phyloP scores from a whole-genome alignment of 1,140 invertebrate species.

The Ctenoplectra terminalis region DNA sequence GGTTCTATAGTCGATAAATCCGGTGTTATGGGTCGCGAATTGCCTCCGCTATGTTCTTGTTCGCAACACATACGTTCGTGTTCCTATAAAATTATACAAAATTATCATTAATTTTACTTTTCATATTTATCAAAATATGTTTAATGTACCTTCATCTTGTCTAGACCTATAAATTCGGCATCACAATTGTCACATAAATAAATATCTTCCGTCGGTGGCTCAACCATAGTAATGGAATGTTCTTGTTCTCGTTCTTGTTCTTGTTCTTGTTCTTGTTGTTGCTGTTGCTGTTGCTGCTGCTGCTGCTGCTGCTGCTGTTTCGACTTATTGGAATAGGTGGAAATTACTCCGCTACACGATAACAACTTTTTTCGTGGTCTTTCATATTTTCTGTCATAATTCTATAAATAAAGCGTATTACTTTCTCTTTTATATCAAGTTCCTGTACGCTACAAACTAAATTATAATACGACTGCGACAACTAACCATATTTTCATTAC shows the following conservation, averaged over 20 bases:
- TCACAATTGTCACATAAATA: conserved; percentile 90
- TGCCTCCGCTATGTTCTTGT: conserved; percentile 60
- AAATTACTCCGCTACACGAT: conserved; percentile 66
- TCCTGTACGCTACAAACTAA: not conserved
- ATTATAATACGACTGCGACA: not conserved
- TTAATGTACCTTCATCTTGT: conserved; percentile 83
- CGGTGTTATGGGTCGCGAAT: conserved; percentile 75
- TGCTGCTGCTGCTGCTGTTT: conserved; percentile 77
- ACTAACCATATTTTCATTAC: conserved; percentile 88
- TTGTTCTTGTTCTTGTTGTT: too few relatives aligned
- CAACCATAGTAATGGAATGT: conserved; percentile 81
- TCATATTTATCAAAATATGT: not conserved
- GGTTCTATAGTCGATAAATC: conserved; percentile 59
- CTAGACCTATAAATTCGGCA: conserved; percentile 84
- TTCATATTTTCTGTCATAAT: conserved; percentile 79
- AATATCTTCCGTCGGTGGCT: conserved; percentile 85
- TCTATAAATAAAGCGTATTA: conserved; percentile 66
- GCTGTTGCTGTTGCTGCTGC: too few relatives aligned
- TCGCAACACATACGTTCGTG: conserved; percentile 83
- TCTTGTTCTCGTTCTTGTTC: too few relatives aligned
- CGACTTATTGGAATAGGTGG: conserved; percentile 75
- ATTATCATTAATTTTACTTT: not conserved
- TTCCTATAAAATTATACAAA: conserved; percentile 76
- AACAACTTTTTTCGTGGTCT: conserved; percentile 75
- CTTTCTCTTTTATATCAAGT: conserved; percentile 1